phyloP scores from a whole-genome alignment of 1,140 invertebrate genomes.

The Eufriesea mexicana region DNA sequence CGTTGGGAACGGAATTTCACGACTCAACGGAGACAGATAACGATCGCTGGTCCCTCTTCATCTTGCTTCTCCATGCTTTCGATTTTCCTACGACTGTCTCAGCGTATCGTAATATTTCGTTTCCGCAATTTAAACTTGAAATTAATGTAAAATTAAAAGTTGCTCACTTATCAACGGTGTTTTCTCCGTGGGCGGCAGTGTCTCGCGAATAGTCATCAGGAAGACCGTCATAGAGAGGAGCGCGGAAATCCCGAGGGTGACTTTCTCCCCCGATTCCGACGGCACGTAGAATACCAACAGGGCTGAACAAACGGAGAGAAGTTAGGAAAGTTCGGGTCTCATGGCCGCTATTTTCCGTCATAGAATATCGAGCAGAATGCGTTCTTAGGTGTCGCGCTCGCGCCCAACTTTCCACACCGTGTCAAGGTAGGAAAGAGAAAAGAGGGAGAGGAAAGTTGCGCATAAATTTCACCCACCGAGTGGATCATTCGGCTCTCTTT shows the following conservation, averaged over 20 bases:
- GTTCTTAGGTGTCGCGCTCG: conserved; percentile 16
- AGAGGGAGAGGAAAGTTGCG: background rate
- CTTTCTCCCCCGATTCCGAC: conserved; percentile 95
- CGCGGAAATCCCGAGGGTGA: conserved; percentile 93
- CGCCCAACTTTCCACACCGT: background rate
- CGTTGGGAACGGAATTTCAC: background rate
- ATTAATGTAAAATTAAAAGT: background rate
- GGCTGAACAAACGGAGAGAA: conserved; percentile 84
- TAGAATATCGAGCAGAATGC: conserved; percentile 51
- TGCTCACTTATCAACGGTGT: conserved; percentile 94
- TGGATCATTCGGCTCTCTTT: background rate
- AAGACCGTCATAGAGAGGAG: conserved; percentile 96
- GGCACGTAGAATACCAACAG: conserved; percentile 96
- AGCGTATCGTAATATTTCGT: background rate
- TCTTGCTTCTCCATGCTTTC: background rate
- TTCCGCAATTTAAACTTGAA: background rate
- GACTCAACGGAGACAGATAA: conserved; percentile 18
- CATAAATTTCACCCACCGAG: conserved; percentile 8
- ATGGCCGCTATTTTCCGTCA: background rate
- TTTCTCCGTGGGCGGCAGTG: conserved; percentile 95
- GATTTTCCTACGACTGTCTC: background rate
- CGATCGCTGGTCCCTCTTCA: background rate
- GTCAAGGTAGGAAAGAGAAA: background rate
- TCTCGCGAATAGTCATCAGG: conserved; percentile 95
- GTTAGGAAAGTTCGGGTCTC: background rate